Evolutionary conservation across 2,113 vertebrate genomes (phyloP).

Genomic region (Leucoraja erinaceus): DNA sequence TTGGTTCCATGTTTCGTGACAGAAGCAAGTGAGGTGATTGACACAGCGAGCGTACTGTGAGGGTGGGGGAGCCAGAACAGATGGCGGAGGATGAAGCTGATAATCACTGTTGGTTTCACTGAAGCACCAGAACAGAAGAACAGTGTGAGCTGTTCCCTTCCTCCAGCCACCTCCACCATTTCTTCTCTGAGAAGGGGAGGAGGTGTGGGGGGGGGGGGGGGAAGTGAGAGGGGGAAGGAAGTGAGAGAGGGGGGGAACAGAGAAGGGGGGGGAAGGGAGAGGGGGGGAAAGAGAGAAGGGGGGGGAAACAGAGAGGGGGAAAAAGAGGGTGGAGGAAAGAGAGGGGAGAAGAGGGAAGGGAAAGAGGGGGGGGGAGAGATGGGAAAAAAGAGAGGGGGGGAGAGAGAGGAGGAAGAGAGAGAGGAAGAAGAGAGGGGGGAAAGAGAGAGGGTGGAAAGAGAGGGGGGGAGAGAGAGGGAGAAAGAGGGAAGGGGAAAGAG

Average conservation of each 20-base stretch:
- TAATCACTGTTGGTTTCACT: not conserved
- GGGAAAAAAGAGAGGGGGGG: not conserved
- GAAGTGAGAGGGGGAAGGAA: too few relatives aligned
- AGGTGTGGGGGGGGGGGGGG: not conserved
- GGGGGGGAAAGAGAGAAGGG: not conserved
- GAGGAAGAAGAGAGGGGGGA: not conserved
- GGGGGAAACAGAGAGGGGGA: not conserved
- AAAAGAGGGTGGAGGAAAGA: not conserved
- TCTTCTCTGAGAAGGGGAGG: not conserved
- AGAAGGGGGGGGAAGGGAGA: not conserved
- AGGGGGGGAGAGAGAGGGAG: not conserved
- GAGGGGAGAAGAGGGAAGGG: not conserved
- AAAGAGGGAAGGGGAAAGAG: not conserved
- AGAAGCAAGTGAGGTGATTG: not conserved
- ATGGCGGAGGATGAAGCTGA: conserved; percentile 6
- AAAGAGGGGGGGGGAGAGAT: not conserved
- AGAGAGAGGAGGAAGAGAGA: not conserved
- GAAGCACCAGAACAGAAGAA: not conserved
- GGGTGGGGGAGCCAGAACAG: conserved; percentile 2
- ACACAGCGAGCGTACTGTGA: not conserved
- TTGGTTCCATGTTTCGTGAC: not conserved
- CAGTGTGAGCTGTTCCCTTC: not conserved
- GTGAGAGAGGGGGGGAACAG: not conserved
- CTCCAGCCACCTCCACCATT: not conserved
- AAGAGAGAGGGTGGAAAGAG: not conserved